Percentiles rank a stretch among this genome's conserved stretches.
Evolutionary conservation across 2,113 vertebrate genomes (phyloP).

Genomic region (Protobothrops mucrosquamatus): DNA sequence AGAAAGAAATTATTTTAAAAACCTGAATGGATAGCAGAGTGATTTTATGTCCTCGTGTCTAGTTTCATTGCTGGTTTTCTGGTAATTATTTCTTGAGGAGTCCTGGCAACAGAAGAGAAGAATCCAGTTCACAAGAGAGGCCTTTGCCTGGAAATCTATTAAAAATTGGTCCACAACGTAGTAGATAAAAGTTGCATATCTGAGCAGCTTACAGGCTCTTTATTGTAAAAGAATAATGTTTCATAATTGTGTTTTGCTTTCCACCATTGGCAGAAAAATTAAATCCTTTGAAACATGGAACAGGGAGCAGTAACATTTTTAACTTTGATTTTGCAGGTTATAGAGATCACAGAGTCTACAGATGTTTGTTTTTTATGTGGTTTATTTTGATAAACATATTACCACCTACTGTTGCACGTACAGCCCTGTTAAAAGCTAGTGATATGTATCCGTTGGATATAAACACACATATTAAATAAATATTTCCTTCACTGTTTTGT

Average conservation of each 20-base stretch:
- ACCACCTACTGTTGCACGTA: background rate
- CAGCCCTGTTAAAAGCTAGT: background rate
- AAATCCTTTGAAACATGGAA: constrained; percentile 11
- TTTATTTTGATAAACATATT: background rate
- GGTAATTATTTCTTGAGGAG: constrained; percentile 40
- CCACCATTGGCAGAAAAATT: background rate
- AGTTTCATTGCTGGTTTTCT: constrained; percentile 53
- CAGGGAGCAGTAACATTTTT: background rate
- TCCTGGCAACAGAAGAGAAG: constrained; percentile 50
- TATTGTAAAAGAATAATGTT: constrained; percentile 19
- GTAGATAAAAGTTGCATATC: background rate
- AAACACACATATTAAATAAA: background rate
- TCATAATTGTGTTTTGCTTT: constrained; percentile 9
- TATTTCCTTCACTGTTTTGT: background rate
- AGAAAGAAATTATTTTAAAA: constrained; percentile 51
- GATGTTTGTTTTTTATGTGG: background rate
- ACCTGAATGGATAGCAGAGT: constrained; percentile 49
- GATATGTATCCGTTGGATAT: background rate
- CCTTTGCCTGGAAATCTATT: constrained; percentile 37
- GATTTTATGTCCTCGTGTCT: constrained; percentile 55
- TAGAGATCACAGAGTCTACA: background rate
- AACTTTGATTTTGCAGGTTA: background rate
- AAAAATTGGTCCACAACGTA: background rate
- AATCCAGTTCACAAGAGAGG: constrained; percentile 25
- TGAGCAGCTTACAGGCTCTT: background rate